A percentile compares a stretch with the other conserved stretches of the same genome.
These are phyloP conservation scores for Rhombomys opimus DNA, from an alignment of 2,113 vertebrate species.

Conservation along the genomic window DNA sequence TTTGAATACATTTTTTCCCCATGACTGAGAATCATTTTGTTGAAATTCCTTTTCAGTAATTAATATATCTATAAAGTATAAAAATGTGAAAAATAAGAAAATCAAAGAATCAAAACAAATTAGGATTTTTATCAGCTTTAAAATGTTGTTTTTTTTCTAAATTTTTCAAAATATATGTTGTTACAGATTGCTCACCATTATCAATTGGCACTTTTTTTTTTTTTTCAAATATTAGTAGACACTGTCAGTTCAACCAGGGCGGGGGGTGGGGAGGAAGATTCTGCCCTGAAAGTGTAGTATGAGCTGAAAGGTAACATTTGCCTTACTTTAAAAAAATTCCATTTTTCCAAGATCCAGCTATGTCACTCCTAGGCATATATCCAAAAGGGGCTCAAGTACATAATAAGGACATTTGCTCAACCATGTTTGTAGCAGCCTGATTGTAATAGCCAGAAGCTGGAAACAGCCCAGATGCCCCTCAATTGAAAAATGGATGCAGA, in stretches of 20 bases:
- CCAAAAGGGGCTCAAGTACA: too few species aligned
- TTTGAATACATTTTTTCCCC: conserved; percentile 18
- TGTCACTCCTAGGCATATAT: too few species aligned
- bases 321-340: conserved; percentile 60
- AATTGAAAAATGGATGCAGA: too few species aligned
- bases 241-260: conserved; percentile 21
- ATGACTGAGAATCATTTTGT: conserved; percentile 43
- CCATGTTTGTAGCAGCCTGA: too few species aligned
- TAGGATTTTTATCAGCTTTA: conserved; percentile 9
- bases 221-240: not conserved
- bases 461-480: too few species aligned
- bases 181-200: conserved; percentile 17
- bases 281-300: conserved; percentile 34
- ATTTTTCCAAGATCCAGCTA: not conserved
- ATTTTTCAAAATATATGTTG: not conserved
- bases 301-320: conserved; percentile 47
- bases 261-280: not conserved
- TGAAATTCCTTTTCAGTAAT: conserved; percentile 2
- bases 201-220: not conserved
- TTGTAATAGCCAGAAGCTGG: too few species aligned
- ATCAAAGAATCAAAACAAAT: conserved; percentile 46
- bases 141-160: not conserved
- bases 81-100: conserved; percentile 38
- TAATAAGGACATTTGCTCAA: too few species aligned
- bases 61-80: conserved; percentile 5